phyloP scores from a whole-genome alignment of 2,888 invertebrate species.

The Thyatira batis region DNA sequence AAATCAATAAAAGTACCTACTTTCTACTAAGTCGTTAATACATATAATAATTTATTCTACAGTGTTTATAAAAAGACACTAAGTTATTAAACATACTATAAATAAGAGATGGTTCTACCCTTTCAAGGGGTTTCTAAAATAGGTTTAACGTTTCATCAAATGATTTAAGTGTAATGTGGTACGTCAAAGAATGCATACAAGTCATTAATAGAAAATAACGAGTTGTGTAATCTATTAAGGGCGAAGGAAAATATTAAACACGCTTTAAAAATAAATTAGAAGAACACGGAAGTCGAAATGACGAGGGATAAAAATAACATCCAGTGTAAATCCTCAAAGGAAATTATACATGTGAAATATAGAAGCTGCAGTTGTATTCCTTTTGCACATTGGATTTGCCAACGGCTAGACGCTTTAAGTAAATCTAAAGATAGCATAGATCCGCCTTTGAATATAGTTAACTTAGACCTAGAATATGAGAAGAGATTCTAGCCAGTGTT shows the following conservation, averaged over 20 bases:
- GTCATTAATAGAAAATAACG: conserved; percentile 20
- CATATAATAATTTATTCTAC: too few relatives aligned
- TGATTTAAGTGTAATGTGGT: conserved; percentile 12
- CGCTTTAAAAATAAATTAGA: conserved; percentile 23
- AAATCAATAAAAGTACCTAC: too few relatives aligned
- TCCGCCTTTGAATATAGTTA: neutral
- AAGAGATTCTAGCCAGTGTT: too few relatives aligned
- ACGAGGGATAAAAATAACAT: conserved; percentile 18
- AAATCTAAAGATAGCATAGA: neutral
- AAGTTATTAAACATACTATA: too few relatives aligned
- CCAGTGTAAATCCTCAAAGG: conserved; percentile 8
- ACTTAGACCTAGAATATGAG: too few relatives aligned
- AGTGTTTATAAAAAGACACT: too few relatives aligned
- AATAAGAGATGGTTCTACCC: too few relatives aligned
- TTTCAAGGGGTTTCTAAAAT: neutral
- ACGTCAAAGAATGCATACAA: conserved; percentile 18
- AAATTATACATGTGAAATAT: neutral
- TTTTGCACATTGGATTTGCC: neutral
- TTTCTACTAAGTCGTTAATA: too few relatives aligned
- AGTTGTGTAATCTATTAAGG: conserved; percentile 25
- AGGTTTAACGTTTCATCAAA: conserved; percentile 13
- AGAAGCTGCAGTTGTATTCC: neutral
- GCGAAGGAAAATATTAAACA: conserved; percentile 22
- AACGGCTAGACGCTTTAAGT: neutral
- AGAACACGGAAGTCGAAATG: conserved; percentile 13